phyloP scores from a whole-genome alignment of 2,888 invertebrate genomes.

The Parascotia fuliginaria region DNA sequence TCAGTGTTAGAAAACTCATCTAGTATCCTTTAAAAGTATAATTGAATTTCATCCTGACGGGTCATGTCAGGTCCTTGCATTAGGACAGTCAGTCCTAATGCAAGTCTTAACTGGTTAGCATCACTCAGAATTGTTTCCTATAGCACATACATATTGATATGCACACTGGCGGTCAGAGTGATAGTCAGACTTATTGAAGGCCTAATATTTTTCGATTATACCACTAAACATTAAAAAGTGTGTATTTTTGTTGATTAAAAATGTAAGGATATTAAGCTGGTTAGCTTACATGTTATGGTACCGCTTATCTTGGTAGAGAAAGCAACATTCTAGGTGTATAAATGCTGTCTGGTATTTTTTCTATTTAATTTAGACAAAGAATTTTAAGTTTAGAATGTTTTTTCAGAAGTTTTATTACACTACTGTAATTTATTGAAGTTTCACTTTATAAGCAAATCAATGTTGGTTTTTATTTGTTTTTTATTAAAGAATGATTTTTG shows the following conservation, averaged over 20 bases:
- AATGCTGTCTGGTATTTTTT: slow-evolving; percentile 41
- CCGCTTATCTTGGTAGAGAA: slow-evolving; percentile 25
- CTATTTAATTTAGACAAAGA: slow-evolving; percentile 44
- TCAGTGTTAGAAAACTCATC: no score
- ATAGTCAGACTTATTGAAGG: no score
- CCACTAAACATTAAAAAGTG: slow-evolving; percentile 8
- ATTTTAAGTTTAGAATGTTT: slow-evolving; percentile 60
- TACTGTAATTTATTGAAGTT: slow-evolving; percentile 54
- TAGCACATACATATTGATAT: no score
- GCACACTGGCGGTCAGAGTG: no score
- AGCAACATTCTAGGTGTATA: slow-evolving; percentile 18
- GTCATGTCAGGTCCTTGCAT: no score
- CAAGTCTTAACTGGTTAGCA: no score
- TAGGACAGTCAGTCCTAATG: no score
- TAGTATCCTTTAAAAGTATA: no score
- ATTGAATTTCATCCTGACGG: no score
- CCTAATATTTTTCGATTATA: slow-evolving; percentile 4
- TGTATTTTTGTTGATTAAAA: slow-evolving; percentile 29
- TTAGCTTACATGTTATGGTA: slow-evolving; percentile 14
- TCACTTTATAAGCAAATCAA: slow-evolving; percentile 68
- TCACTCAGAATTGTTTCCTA: no score
- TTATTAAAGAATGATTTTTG: slow-evolving; percentile 66
- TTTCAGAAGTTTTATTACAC: slow-evolving; percentile 61
- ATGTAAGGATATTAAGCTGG: slow-evolving; percentile 40
- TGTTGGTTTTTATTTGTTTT: slow-evolving; percentile 65